phyloP scores from a whole-genome alignment of 1,140 invertebrate genomes.

The Apis laboriosa region DNA sequence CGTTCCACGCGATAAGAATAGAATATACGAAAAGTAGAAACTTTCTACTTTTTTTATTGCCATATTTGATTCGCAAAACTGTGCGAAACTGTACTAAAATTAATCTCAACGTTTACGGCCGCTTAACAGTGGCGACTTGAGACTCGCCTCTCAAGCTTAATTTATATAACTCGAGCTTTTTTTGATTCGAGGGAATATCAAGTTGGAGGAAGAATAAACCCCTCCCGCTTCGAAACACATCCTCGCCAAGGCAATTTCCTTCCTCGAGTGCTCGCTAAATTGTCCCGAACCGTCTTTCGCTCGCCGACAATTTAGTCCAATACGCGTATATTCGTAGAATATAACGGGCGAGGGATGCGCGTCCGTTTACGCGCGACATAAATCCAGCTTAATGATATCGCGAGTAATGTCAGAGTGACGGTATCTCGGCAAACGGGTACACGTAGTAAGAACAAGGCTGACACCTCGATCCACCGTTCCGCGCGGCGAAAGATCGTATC shows the following conservation, averaged over 20 bases:
- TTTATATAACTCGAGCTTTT: too few relatives aligned
- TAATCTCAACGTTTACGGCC: too few relatives aligned
- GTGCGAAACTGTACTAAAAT: too few relatives aligned
- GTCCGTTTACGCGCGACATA: constrained; percentile 66
- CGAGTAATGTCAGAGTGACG: constrained; percentile 68
- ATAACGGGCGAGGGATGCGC: not conserved
- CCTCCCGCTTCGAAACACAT: not conserved
- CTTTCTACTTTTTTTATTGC: too few relatives aligned
- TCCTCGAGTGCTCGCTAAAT: not conserved
- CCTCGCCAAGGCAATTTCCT: not conserved
- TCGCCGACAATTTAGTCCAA: not conserved
- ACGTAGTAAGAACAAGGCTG: constrained; percentile 74
- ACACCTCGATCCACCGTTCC: constrained; percentile 71
- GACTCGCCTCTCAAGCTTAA: too few relatives aligned
- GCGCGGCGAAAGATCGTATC: constrained; percentile 69
- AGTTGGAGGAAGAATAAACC: not conserved
- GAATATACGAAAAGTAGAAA: too few relatives aligned
- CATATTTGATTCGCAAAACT: too few relatives aligned
- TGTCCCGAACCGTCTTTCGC: not conserved
- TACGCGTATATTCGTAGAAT: not conserved
- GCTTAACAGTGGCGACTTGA: too few relatives aligned
- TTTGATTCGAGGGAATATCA: too few relatives aligned
- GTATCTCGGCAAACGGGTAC: constrained; percentile 69
- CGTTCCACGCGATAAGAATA: too few relatives aligned
- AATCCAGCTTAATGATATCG: constrained; percentile 78